Percentiles rank a stretch among this genome's conserved stretches.
Evolutionary conservation across 2,797 vertebrate species (phyloP).

Genomic region (Chiroxiphia lanceolata): DNA sequence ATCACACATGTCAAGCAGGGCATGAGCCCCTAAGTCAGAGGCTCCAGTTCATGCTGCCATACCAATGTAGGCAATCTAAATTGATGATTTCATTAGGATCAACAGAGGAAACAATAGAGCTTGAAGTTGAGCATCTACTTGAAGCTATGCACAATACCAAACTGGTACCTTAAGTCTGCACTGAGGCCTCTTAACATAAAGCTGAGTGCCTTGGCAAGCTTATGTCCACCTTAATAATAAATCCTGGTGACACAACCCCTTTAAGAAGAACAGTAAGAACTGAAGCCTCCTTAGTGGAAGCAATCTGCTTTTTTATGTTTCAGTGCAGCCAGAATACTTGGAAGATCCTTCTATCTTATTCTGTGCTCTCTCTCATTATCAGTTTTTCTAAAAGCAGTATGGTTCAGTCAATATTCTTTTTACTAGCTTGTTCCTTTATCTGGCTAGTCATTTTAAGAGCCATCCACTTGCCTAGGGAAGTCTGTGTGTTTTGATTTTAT

Average conservation of each 20-base stretch:
- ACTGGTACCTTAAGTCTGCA: conserved; percentile 4
- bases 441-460: neutral
- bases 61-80: rapidly evolving
- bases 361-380: neutral
- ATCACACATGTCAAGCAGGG: neutral
- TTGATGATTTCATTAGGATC: neutral
- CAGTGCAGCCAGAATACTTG: neutral
- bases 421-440: neutral
- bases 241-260: conserved; percentile 22
- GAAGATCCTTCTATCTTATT: neutral
- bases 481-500: conserved; percentile 6
- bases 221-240: conserved; percentile 8
- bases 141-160: neutral
- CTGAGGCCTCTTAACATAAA: conserved; percentile 30
- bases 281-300: conserved; percentile 17
- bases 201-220: conserved; percentile 40
- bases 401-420: neutral
- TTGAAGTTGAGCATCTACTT: neutral
- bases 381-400: neutral
- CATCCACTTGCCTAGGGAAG: neutral
- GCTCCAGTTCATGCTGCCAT: neutral
- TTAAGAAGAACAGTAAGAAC: conserved; percentile 6
- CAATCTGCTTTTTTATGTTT: conserved; percentile 28
- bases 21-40: neutral
- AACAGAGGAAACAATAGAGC: neutral